Base-by-base conservation (phyloP, 2,113 vertebrate species). In the Aphyosemion australe region DNA sequence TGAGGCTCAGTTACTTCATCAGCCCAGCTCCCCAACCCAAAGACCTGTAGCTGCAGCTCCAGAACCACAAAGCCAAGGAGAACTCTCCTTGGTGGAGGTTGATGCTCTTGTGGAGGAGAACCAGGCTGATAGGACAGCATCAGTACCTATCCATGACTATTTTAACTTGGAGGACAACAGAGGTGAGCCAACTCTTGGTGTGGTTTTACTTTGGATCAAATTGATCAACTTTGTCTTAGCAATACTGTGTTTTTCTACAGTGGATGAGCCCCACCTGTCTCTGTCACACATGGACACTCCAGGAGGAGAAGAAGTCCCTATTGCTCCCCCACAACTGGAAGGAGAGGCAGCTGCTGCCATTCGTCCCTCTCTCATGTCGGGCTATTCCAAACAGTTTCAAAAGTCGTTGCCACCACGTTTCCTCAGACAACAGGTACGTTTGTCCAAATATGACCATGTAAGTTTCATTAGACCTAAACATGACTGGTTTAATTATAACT, bases 321-420 rank as follows among this genome's bases (percentile, higher is more conserved):
- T 88, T 56, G 80, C 85, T 26, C 68, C 89, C 6, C 90, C 93
- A 11, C 96, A 96, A 65, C 82, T 85, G 41, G 97, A 99, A 79
- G 91, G 90, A 32, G 97, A 98, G n/a, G 80, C 91, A 1, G 94
- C 95, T 5, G 84, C 94, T 59, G 94, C 95, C 0, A 92, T 95
- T 82, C 95, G 97, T 42, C 96, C 96, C 63, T 89, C 97, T 72
- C 89, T 96, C 18, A 92, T 95, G 64, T 95, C 96, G 0, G 96
- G 97, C 81, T 99, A 99, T 88, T 98, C 97, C 50, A 99, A 99
- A 75, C 97, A 98, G 87, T 99, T 99, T 85, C 97, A 99, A 76
- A 99, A 99, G 69, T 97, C 97, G 48, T 85, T 99, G 32, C 97
- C 97, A 21, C 97, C 97, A 45, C 93, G 97, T 71, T 99, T 99